Evolutionary conservation across 2,113 vertebrate species (phyloP).

Genomic region (Callocephalon fimbriatum): DNA sequence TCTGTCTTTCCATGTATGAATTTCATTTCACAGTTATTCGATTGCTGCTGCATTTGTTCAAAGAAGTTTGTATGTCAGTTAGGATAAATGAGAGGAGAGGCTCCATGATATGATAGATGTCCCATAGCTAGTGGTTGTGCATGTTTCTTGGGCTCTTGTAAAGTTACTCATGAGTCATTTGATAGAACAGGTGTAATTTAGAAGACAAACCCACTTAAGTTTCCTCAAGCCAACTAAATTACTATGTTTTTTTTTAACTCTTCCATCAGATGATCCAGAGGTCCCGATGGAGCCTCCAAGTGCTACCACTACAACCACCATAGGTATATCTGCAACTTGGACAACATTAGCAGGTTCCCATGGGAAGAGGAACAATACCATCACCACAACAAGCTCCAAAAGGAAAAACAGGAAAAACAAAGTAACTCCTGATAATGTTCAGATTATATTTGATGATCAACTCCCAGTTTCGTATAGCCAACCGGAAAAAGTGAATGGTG

Average conservation of each 20-base stretch:
- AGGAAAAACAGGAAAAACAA: constrained; percentile 99
- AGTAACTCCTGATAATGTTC: constrained; percentile 88
- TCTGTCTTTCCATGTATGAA: background rate
- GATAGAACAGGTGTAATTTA: background rate
- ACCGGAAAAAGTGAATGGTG: constrained; percentile 95
- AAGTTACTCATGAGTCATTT: background rate
- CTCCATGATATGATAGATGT: background rate
- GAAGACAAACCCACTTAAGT: background rate
- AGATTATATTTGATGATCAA: constrained; percentile 96
- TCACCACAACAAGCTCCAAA: constrained; percentile 93
- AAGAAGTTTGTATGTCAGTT: fast-evolving
- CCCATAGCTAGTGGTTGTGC: background rate
- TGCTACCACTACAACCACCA: constrained; percentile 98
- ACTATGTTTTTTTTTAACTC: background rate
- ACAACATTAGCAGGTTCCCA: constrained; percentile 92
- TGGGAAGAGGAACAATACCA: constrained; percentile 92
- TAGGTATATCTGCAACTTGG: constrained; percentile 97
- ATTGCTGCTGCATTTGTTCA: background rate
- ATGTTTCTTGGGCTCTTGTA: background rate
- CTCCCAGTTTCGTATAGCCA: constrained; percentile 94
- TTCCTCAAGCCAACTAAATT: background rate
- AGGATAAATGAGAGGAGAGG: background rate
- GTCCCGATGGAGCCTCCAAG: constrained; percentile 96
- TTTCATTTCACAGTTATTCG: background rate
- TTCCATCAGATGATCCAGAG: constrained; percentile 82